Percentiles rank a stretch among this genome's conserved stretches.
phyloP scores from a whole-genome alignment of 2,113 vertebrate species.

The Pantherophis guttatus region DNA sequence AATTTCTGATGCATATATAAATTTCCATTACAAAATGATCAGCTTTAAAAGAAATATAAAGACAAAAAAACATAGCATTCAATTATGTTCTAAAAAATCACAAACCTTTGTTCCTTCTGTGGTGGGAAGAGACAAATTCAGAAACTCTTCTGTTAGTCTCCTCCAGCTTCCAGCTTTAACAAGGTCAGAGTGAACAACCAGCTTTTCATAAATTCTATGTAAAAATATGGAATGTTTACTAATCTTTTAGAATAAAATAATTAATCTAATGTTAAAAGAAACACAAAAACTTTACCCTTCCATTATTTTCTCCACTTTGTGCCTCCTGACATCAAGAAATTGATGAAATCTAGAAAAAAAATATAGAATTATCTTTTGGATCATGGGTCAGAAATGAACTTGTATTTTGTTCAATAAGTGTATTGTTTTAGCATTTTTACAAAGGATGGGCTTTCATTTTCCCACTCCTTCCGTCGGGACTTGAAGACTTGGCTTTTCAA shows the following conservation, averaged over 20 bases:
- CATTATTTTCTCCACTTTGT: conserved; percentile 85
- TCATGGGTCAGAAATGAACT: conserved; percentile 10
- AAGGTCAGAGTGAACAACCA: conserved; percentile 91
- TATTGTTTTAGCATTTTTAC: neutral
- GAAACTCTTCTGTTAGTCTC: conserved; percentile 86
- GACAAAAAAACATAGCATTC: neutral
- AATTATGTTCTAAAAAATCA: neutral
- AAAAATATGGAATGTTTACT: conserved; percentile 11
- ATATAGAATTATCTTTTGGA: conserved; percentile 18
- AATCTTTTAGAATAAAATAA: conserved; percentile 31
- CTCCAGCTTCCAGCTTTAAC: conserved; percentile 92
- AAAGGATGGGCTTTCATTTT: neutral
- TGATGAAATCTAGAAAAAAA: conserved; percentile 84
- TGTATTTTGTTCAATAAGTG: neutral
- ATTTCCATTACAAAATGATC: neutral
- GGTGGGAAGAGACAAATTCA: conserved; percentile 80
- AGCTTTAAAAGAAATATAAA: fast-evolving
- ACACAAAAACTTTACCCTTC: conserved; percentile 78
- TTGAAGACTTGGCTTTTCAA: no score
- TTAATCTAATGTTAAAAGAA: conserved; percentile 2
- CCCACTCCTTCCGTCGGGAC: no score
- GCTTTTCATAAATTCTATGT: conserved; percentile 90
- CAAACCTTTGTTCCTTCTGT: conserved; percentile 82
- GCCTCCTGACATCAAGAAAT: conserved; percentile 88
- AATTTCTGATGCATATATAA: neutral